Conservation (phyloP, 2,113 vertebrate species). For the Cottus gobio region DNA sequence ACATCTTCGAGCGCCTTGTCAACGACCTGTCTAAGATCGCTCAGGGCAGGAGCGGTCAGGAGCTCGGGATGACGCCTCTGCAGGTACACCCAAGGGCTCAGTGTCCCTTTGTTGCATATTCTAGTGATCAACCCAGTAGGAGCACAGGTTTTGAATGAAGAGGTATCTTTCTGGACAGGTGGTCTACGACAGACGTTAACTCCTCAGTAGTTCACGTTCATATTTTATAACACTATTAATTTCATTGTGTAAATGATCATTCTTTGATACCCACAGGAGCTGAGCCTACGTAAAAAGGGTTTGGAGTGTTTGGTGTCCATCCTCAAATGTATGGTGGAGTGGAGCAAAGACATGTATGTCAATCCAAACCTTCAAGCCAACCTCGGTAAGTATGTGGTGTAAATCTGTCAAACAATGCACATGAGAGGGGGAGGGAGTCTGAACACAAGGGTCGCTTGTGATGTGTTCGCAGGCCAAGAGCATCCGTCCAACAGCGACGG, state of each 20-base stretch:
- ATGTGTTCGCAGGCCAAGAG: slow-evolving; percentile 87
- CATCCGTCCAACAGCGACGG: slow-evolving; percentile 87
- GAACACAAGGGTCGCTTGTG: not conserved
- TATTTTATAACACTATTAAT: not conserved
- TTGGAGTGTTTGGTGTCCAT: slow-evolving; percentile 97
- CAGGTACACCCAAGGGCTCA: slow-evolving; percentile 83
- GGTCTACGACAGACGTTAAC: not conserved
- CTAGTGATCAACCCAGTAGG: not conserved
- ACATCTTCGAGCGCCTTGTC: slow-evolving; percentile 98
- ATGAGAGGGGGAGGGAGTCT: no score
- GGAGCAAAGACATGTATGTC: slow-evolving; percentile 98
- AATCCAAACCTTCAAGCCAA: slow-evolving; percentile 95
- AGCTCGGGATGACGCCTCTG: slow-evolving; percentile 94
- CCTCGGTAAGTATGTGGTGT: slow-evolving; percentile 86
- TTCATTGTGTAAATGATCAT: not conserved
- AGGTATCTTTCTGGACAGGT: not conserved
- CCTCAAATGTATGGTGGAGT: slow-evolving; percentile 99
- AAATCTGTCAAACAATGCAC: not conserved
- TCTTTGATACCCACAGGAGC: slow-evolving; percentile 82
- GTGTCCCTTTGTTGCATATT: not conserved
- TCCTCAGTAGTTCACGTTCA: not conserved
- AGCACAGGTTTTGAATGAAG: not conserved
- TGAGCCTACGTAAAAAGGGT: slow-evolving; percentile 97
- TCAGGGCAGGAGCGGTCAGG: slow-evolving; percentile 95
- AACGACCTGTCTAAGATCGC: slow-evolving; percentile 98